Evolutionary conservation across 2,113 vertebrate genomes (phyloP).

Genomic region (Melierax canorus): DNA sequence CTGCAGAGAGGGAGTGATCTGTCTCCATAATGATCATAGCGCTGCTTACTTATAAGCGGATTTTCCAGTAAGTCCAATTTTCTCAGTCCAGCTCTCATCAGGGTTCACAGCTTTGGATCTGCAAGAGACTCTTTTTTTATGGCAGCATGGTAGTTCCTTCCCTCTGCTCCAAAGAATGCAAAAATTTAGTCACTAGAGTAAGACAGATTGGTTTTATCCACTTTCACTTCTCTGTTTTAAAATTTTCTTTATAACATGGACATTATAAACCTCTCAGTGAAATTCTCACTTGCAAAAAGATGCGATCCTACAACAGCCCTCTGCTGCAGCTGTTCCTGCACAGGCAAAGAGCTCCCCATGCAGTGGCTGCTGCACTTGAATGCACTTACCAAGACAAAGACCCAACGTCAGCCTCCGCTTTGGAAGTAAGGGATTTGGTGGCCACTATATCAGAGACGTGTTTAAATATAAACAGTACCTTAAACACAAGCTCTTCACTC

Average conservation of each 20-base stretch:
- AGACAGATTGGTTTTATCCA: background rate
- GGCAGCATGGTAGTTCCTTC: background rate
- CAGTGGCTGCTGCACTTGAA: conserved; percentile 12
- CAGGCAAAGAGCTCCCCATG: background rate
- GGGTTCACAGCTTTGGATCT: background rate
- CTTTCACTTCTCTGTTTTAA: background rate
- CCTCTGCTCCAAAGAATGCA: background rate
- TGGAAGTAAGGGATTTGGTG: background rate
- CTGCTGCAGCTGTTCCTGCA: background rate
- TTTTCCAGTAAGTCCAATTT: background rate
- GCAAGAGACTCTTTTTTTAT: background rate
- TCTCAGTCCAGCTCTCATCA: background rate
- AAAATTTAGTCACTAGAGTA: background rate
- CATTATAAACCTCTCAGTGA: background rate
- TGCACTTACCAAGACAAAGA: background rate
- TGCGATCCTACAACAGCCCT: background rate
- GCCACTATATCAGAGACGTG: background rate
- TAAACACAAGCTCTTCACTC: background rate
- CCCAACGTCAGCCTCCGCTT: background rate
- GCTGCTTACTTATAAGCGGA: background rate
- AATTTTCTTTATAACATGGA: background rate
- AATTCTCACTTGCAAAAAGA: background rate
- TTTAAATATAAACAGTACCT: background rate
- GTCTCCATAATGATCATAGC: background rate
- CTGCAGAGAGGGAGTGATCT: background rate